phyloP scores from a whole-genome alignment of 2,113 vertebrate genomes.

The Caranx melampygus region DNA sequence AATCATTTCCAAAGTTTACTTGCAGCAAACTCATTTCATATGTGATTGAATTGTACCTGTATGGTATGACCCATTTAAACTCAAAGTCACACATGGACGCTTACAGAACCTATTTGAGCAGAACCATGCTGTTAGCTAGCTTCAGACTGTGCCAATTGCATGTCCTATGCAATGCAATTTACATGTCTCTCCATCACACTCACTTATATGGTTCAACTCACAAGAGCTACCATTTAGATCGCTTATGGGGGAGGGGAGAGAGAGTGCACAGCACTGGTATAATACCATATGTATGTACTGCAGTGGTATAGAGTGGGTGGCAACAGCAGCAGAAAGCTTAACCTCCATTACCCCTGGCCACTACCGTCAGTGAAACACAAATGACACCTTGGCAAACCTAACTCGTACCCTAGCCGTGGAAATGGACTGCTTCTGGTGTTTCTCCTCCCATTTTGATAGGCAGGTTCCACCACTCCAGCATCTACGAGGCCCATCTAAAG shows the following conservation, averaged over 20 bases:
- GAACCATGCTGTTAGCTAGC: slow-evolving; percentile 68
- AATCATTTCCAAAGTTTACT: slow-evolving; percentile 77
- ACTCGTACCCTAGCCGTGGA: slow-evolving; percentile 60
- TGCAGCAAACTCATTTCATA: slow-evolving; percentile 77
- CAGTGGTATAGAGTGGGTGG: slow-evolving; percentile 48
- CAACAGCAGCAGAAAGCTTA: slow-evolving; percentile 62
- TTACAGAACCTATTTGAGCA: slow-evolving; percentile 69
- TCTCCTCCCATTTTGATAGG: slow-evolving; percentile 81
- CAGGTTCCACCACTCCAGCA: slow-evolving; percentile 83
- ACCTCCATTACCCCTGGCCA: slow-evolving; percentile 61
- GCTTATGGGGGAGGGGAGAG: slow-evolving; percentile 51
- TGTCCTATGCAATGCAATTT: slow-evolving; percentile 76
- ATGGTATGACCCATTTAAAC: slow-evolving; percentile 69
- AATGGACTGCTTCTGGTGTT: slow-evolving; percentile 70
- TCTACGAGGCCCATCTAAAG: slow-evolving; percentile 82
- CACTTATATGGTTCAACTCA: slow-evolving; percentile 80
- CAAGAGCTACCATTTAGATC: slow-evolving; percentile 75
- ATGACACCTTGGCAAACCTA: slow-evolving; percentile 76
- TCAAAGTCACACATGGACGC: slow-evolving; percentile 70
- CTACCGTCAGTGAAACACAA: slow-evolving; percentile 56
- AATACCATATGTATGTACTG: slow-evolving; percentile 50
- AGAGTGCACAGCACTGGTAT: slow-evolving; percentile 13
- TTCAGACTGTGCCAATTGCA: slow-evolving; percentile 64
- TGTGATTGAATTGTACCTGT: slow-evolving; percentile 78
- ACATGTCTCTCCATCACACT: slow-evolving; percentile 79